Percentiles rank a stretch among this genome's conserved stretches.
Evolutionary conservation across 2,113 vertebrate species (phyloP).

Genomic region (Hymenochirus boettgeri): DNA sequence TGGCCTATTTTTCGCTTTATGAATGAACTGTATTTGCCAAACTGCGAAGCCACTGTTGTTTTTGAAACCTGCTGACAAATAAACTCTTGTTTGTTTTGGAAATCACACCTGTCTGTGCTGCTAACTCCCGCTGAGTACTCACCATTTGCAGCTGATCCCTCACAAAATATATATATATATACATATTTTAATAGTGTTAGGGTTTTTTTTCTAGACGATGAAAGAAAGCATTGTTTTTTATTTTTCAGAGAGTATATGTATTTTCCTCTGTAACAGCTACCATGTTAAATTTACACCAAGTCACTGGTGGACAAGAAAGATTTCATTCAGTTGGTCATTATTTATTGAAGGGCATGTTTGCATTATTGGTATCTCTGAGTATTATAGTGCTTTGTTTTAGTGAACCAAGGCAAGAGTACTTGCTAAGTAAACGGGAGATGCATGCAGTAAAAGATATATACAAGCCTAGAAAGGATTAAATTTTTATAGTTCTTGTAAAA

Average conservation of each 20-base stretch:
- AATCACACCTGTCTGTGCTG: too few relatives aligned
- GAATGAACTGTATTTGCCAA: too few relatives aligned
- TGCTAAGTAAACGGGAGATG: not conserved
- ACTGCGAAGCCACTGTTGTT: too few relatives aligned
- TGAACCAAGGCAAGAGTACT: not conserved
- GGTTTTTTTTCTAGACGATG: not conserved
- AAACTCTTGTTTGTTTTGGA: too few relatives aligned
- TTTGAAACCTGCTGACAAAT: too few relatives aligned
- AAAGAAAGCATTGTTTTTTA: not conserved
- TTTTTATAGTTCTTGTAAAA: not conserved
- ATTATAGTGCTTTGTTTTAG: slow-evolving; percentile 18
- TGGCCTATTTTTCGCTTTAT: too few relatives aligned
- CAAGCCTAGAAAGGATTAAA: slow-evolving; percentile 9
- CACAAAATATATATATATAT: too few relatives aligned
- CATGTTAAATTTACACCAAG: not conserved
- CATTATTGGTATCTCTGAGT: not conserved
- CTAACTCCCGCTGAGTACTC: too few relatives aligned
- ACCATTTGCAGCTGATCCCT: too few relatives aligned
- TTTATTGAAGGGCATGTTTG: slow-evolving; percentile 5
- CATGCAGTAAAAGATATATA: slow-evolving; percentile 1
- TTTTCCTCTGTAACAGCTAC: not conserved
- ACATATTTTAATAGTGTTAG: not conserved
- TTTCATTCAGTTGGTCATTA: slow-evolving; percentile 7
- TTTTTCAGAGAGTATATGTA: not conserved
- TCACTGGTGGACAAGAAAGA: not conserved